These are phyloP conservation scores for Solea senegalensis DNA, from an alignment of 2,113 vertebrate genomes.

Conservation along the genomic window DNA sequence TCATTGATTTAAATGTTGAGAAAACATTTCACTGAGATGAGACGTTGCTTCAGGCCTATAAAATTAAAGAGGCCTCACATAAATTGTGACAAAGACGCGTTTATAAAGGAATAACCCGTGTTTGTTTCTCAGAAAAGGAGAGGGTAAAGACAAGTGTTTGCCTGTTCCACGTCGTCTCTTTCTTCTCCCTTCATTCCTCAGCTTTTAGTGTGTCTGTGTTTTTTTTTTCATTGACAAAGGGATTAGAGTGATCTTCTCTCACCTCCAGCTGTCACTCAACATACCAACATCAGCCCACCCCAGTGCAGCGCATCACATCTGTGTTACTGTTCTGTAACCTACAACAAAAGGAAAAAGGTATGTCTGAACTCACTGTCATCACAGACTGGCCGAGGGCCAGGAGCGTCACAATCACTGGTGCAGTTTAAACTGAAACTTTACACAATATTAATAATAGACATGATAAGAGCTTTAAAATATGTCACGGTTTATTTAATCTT, in stretches of 20 bases:
- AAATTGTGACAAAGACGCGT: neutral
- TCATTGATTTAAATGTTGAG: neutral
- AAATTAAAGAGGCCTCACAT: conserved; percentile 22
- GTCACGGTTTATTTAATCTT: no score
- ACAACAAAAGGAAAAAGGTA: no score
- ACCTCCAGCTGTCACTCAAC: conserved; percentile 66
- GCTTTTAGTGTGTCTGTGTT: conserved; percentile 35
- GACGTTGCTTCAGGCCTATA: neutral
- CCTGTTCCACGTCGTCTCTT: conserved; percentile 11
- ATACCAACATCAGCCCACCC: neutral
- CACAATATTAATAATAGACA: no score
- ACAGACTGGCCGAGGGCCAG: no score
- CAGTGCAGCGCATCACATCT: neutral
- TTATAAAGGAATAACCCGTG: neutral
- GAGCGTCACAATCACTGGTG: no score
- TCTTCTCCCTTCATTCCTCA: conserved; percentile 45
- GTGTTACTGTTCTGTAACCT: no score
- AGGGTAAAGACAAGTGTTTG: conserved; percentile 24
- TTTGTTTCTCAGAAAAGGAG: conserved; percentile 1
- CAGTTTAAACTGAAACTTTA: no score
- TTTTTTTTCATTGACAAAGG: conserved; percentile 55
- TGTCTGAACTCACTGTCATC: no score
- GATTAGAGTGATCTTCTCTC: conserved; percentile 58
- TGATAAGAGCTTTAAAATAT: no score
- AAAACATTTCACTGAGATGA: neutral